Base-by-base conservation (phyloP, 2,888 invertebrate species). In the Sinopyrophorus schimmeli region DNA sequence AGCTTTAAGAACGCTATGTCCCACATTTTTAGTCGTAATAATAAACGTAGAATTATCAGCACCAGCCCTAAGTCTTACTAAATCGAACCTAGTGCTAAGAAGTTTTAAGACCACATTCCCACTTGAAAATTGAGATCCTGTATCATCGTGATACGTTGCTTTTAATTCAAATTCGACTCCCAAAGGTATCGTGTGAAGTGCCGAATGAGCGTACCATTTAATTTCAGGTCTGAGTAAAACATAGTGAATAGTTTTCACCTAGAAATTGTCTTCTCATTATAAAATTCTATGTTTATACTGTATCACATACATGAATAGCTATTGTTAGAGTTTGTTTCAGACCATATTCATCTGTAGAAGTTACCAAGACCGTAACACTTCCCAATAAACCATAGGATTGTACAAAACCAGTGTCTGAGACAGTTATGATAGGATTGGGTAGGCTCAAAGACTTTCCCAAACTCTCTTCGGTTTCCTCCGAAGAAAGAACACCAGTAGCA, bases 101-200 rank as follows among this genome's bases (percentile, higher is more conserved):
- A 76, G 70, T 47, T 74, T 72, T 20, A 80, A 63, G 44, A 73
- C 69, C 7, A 73, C 70, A 38, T 75, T 75, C 3, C 77, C 77
- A 2, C 79, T 76, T 47, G 77, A 72, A 63, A 82, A 82, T 50
- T 61, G 62, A 28, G 74, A 71, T 2, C 83, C 83, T 3, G 77
- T 69, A 55, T 77, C 76, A 63, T 82, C 81, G 60, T 79, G 79
- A 60, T 74, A 80, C n/a, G 71, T 73, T 3, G 79, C 72, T 15
- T 66, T 62, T 31, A 80, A 66, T 27, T 72, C 66, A 34, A 81
- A 71, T 16, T 75, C 74, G 6, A 76, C 70, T 2, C 81, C 82
- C 18, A 78, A 66, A 2, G 82, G 82, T 6, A 81, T 53, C 5
- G 61, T 54, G 2, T 47, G 38, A 7, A 66, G 46, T 10, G 52